Conservation (phyloP, 2,888 invertebrate species). For the Cataglyphis cursor region DNA sequence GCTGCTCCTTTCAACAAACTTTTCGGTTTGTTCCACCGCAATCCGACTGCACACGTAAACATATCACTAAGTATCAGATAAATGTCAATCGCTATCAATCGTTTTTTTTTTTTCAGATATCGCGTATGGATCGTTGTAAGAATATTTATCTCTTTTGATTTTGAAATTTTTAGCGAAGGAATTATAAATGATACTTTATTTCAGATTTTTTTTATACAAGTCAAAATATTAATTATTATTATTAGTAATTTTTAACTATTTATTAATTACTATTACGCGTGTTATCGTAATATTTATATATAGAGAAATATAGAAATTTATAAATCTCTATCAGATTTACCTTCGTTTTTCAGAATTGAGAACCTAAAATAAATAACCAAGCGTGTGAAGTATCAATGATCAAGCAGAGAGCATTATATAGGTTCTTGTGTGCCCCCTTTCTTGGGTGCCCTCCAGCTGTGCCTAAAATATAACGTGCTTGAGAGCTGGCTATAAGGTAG, state of each 20-base stretch:
- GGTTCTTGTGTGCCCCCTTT: background rate
- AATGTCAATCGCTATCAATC: background rate
- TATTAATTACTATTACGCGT: background rate
- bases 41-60: slow-evolving; percentile 20
- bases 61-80: slow-evolving; percentile 29
- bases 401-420: slow-evolving; percentile 5
- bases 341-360: background rate
- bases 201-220: background rate
- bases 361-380: background rate
- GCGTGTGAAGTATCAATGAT: background rate
- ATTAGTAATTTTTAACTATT: background rate
- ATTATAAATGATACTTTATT: background rate
- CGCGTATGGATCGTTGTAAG: background rate
- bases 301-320: background rate
- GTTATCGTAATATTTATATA: background rate
- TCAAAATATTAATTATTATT: background rate
- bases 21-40: slow-evolving; percentile 13
- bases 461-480: slow-evolving; percentile 16
- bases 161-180: background rate
- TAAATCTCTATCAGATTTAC: background rate
- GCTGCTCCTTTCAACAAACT: slow-evolving; percentile 47
- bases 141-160: background rate
- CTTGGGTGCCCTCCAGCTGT: background rate
- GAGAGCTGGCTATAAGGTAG: slow-evolving; percentile 28
- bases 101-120: background rate